phyloP scores from a whole-genome alignment of 2,113 vertebrate species.

The Daubentonia madagascariensis region DNA sequence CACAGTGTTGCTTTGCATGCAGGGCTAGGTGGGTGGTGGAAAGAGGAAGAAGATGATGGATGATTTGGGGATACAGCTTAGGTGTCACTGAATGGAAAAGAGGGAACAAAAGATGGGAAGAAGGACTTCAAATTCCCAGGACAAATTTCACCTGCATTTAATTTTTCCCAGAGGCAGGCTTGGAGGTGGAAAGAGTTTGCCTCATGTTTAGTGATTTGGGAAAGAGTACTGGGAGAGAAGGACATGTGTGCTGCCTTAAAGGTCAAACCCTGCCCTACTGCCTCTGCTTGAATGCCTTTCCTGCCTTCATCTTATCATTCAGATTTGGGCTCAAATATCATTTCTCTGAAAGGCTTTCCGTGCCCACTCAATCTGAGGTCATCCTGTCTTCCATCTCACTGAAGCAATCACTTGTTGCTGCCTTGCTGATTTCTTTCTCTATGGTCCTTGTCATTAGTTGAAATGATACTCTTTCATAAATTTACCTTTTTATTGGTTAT shows the following conservation, averaged over 20 bases:
- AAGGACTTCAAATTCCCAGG: neutral
- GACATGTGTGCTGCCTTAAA: neutral
- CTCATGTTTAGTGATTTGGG: neutral
- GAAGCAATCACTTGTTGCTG: neutral
- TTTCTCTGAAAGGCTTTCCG: neutral
- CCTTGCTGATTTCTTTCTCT: neutral
- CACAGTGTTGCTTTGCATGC: neutral
- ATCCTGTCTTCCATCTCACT: neutral
- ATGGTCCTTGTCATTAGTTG: neutral
- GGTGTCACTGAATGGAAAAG: neutral
- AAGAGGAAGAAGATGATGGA: neutral
- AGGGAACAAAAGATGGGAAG: neutral
- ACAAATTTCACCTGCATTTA: neutral
- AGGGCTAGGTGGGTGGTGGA: neutral
- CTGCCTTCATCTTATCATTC: neutral
- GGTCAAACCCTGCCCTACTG: neutral
- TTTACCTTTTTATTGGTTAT: neutral
- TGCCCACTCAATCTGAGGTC: neutral
- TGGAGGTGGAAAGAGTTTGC: neutral
- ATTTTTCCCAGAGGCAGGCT: neutral
- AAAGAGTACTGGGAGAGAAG: neutral
- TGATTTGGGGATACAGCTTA: neutral
- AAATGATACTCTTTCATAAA: neutral
- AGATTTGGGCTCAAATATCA: neutral
- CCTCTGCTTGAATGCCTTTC: neutral